Evolutionary conservation across 37 sponge, comb jelly and placozoan genomes (phyloP).

Genomic region (Beroe forskalii): DNA sequence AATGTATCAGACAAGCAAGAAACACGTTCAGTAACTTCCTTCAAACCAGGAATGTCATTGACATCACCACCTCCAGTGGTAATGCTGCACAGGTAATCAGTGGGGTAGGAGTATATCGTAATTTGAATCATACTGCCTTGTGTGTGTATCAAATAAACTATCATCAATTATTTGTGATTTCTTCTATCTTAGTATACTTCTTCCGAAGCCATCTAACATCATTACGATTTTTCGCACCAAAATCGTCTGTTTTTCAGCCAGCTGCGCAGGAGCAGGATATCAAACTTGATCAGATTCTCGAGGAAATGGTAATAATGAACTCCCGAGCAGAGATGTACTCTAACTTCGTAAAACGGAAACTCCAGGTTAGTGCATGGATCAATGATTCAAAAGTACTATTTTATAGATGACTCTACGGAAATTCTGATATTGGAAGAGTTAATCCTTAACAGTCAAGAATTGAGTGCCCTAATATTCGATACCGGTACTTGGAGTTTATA

Average conservation of each 20-base stretch:
- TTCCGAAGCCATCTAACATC: too few species aligned
- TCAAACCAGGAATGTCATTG: constrained; percentile 44
- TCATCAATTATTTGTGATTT: too few species aligned
- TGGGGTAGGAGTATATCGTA: too few species aligned
- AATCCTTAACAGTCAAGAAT: too few species aligned
- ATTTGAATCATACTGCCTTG: too few species aligned
- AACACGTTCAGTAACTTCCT: constrained; percentile 39
- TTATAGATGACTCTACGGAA: too few species aligned
- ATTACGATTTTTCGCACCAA: too few species aligned
- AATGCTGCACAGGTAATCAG: too few species aligned
- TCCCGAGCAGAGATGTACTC: constrained; percentile 10
- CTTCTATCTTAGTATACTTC: too few species aligned
- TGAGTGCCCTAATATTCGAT: background rate
- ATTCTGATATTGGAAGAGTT: too few species aligned
- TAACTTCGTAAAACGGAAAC: background rate
- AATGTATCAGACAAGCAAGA: constrained; percentile 57
- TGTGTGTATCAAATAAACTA: too few species aligned
- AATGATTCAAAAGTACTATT: too few species aligned
- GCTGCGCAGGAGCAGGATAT: background rate
- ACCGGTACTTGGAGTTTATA: background rate
- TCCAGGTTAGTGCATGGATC: constrained; percentile 25
- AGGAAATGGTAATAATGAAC: constrained; percentile 64
- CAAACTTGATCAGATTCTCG: constrained; percentile 32
- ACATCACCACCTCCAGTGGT: constrained; percentile 4
- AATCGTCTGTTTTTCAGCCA: background rate